A percentile compares a stretch with the other conserved stretches of the same genome.
Evolutionary conservation across 2,113 vertebrate species (phyloP).

Genomic region (Neopipo cinnamomea): DNA sequence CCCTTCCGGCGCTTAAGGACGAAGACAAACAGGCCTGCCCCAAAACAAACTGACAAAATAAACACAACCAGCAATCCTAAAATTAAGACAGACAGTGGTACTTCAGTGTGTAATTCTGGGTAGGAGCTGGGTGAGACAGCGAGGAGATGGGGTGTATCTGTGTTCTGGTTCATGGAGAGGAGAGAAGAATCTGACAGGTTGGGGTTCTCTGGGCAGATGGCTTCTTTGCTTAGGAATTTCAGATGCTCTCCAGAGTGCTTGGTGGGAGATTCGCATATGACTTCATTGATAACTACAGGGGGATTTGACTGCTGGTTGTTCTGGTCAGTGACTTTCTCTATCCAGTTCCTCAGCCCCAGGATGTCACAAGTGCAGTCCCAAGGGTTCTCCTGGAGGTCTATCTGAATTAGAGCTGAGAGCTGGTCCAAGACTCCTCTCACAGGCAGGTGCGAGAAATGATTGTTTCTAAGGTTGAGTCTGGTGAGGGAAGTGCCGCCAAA

Average conservation of each 20-base stretch:
- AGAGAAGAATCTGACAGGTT: slow-evolving; percentile 76
- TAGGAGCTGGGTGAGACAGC: slow-evolving; percentile 81
- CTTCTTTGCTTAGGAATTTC: slow-evolving; percentile 90
- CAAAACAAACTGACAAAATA: slow-evolving; percentile 95
- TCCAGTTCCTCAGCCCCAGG: slow-evolving; percentile 94
- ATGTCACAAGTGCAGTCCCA: slow-evolving; percentile 98
- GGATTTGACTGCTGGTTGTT: slow-evolving; percentile 78
- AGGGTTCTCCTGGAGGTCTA: slow-evolving; percentile 97
- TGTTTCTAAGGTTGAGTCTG: slow-evolving; percentile 94
- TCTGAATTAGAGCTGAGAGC: slow-evolving; percentile 95
- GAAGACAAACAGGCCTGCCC: slow-evolving; percentile 95
- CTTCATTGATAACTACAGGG: slow-evolving; percentile 93
- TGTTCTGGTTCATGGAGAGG: slow-evolving; percentile 81
- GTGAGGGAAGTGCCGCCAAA: slow-evolving; percentile 93
- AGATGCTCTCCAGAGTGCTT: slow-evolving; percentile 90
- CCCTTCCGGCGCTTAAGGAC: slow-evolving; percentile 94
- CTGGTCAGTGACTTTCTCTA: slow-evolving; percentile 78
- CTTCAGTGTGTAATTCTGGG: slow-evolving; percentile 86
- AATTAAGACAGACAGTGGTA: slow-evolving; percentile 95
- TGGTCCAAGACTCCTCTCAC: slow-evolving; percentile 95
- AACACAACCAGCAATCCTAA: slow-evolving; percentile 95
- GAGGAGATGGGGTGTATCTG: slow-evolving; percentile 71
- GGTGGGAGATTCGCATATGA: slow-evolving; percentile 92
- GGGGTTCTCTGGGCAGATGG: slow-evolving; percentile 89
- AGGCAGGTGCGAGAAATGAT: slow-evolving; percentile 93